Evolutionary conservation across 30 jellyfish, hydroid and myxozoan genomes (phyloP).

Genomic region (Clytia hemisphaerica): DNA sequence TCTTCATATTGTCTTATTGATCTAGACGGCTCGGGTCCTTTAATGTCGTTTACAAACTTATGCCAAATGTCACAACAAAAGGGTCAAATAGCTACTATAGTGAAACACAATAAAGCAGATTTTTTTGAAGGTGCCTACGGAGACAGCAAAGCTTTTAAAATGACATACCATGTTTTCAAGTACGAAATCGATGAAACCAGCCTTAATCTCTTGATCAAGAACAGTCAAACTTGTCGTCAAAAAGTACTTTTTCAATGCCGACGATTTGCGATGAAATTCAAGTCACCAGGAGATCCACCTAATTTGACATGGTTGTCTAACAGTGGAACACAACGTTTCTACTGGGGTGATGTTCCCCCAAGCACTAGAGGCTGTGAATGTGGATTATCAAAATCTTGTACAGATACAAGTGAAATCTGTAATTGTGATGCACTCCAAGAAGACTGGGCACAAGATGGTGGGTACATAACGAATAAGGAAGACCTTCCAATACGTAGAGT

Average conservation of each 20-base stretch:
- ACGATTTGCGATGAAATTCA: conserved; percentile 52
- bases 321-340: conserved; percentile 39
- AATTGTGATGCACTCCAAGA: conserved; percentile 75
- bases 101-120: conserved; percentile 50
- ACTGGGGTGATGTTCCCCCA: conserved; percentile 93
- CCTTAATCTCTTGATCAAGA: conserved; percentile 57
- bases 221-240: conserved; percentile 63
- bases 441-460: conserved; percentile 70
- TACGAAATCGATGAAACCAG: conserved; percentile 56
- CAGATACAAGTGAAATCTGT: conserved; percentile 50
- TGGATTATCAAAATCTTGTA: conserved; percentile 66
- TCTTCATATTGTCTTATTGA: conserved; percentile 47
- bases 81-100: conserved; percentile 36
- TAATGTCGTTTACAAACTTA: conserved; percentile 52
- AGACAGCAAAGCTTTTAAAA: conserved; percentile 31
- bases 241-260: conserved; percentile 52
- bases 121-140: conserved; percentile 48
- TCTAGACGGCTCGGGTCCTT: conserved; percentile 62
- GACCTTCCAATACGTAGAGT: conserved; percentile 58
- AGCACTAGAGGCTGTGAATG: conserved; percentile 78
- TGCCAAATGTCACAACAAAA: conserved; percentile 28
- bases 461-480: conserved; percentile 64
- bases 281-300: conserved; percentile 74
- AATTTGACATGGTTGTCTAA: conserved; percentile 73
- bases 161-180: conserved; percentile 39